Base-by-base conservation (phyloP, 2,888 invertebrate species). In the Antheraea yamamai region DNA sequence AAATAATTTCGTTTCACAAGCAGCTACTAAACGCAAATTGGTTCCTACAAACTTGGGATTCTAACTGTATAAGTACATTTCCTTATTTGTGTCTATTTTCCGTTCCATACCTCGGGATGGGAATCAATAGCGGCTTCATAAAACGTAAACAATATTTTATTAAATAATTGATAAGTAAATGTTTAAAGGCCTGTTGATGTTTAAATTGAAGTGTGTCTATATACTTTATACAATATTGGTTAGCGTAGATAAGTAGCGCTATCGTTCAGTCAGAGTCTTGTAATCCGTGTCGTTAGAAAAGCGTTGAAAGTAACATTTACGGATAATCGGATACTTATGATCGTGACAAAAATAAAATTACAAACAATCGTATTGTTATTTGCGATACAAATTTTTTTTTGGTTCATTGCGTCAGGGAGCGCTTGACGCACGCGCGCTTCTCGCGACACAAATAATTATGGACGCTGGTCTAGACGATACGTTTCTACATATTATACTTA, bases 391-490 rank as follows among this genome's bases (percentile, higher is more conserved):
- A 26, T 10, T 66, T 30, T 66, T 66, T 66, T 66, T 66, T 30
- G 64, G 64, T 66, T 66, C 30, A 66, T 66, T 66, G 18, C 64
- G 64, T 66, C 64, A 66, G 12, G 64, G 30, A 66, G 64, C 64
- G 64, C 18, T 66, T 66, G 64, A 66, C 26, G 64, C 64, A 66
- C 64, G 6, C 64, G 64, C 30, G 26, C 30, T 14, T 6, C 16
- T 66, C 30, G 64, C 64, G 64, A 66, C 64, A 66, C 64, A 66
- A 66, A 66, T 66, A 66, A 66, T 66, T 66, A 66, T 8, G 23
- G 30, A 66, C 64, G 64, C 12, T 26, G 64, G 26, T 66, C 64
- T 66, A 30, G 30, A 12, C 64, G 26, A 66, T 16, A 66, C 64
- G 20, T 66, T 66, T 30, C 26, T 66, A 66, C 64, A 66, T 30